These are phyloP conservation scores for Sarotherodon lohbergeri DNA, from an alignment of 2,113 vertebrate genomes.

Conservation along the genomic window DNA sequence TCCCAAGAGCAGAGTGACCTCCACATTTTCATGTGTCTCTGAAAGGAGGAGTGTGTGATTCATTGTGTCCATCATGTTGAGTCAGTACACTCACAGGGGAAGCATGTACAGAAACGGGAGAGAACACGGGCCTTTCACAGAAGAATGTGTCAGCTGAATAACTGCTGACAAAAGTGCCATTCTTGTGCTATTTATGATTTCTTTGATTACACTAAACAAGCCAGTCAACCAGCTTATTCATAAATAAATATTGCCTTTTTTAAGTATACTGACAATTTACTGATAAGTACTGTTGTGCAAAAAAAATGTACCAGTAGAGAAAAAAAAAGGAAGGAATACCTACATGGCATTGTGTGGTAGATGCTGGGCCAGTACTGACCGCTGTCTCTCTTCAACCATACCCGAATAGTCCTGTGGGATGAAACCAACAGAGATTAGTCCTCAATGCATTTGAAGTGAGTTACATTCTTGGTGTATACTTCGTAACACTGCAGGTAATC, in stretches of 20 bases:
- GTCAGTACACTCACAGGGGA: neutral
- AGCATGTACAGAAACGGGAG: neutral
- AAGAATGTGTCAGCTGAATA: neutral
- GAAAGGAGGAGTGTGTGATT: neutral
- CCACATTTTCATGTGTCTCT: neutral
- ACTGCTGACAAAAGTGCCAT: neutral
- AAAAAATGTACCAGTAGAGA: neutral
- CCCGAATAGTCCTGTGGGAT: conserved; percentile 84
- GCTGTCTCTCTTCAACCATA: conserved; percentile 98
- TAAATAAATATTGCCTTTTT: neutral
- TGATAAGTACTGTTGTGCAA: neutral
- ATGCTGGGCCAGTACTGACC: conserved; percentile 98
- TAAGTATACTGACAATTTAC: neutral
- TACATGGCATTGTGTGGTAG: conserved; percentile 90
- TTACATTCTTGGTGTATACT: neutral
- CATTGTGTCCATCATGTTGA: neutral
- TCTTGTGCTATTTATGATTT: neutral
- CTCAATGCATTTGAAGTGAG: neutral
- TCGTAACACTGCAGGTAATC: neutral
- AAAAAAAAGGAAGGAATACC: conserved; percentile 18
- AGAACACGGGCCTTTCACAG: neutral
- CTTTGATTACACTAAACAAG: neutral
- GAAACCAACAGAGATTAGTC: neutral
- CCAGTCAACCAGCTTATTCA: neutral
- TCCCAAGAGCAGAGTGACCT: neutral